Conservation (phyloP, 1,140 invertebrate genomes). For the Sycophaga agraensis region DNA sequence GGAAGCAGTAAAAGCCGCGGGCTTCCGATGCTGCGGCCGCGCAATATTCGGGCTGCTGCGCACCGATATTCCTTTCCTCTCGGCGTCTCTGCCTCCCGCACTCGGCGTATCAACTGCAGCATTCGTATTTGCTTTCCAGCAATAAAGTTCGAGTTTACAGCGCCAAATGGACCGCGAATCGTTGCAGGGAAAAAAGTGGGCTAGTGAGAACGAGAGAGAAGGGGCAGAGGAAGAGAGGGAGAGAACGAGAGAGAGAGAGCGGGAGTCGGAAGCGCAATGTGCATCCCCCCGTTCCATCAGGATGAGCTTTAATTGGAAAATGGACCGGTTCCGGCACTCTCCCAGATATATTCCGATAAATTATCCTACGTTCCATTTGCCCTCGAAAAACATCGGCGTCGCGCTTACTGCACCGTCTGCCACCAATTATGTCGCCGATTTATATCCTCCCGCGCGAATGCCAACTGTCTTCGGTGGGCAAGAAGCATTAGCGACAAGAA, state of each 20-base stretch:
- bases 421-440: conserved; percentile 41
- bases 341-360: conserved; percentile 57
- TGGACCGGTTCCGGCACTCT: conserved; percentile 55
- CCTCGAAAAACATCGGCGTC: conserved; percentile 43
- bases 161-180: conserved; percentile 56
- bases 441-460: conserved; percentile 33
- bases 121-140: neutral
- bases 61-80: neutral
- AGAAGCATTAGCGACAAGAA: conserved; percentile 31
- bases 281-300: conserved; percentile 48
- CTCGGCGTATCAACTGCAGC: neutral
- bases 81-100: neutral
- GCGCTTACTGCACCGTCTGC: conserved; percentile 33
- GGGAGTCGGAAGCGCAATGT: conserved; percentile 33
- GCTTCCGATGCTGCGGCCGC: neutral
- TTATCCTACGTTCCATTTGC: conserved; percentile 56
- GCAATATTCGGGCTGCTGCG: neutral
- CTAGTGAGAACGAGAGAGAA: too few species aligned
- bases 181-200: conserved; percentile 40
- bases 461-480: conserved; percentile 20
- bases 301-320: conserved; percentile 60
- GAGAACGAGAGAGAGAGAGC: too few species aligned
- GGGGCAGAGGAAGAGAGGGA: too few species aligned
- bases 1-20: neutral
- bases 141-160: conserved; percentile 52